Conservation (phyloP, 2,888 invertebrate genomes). For the Heliconius ismenius region DNA sequence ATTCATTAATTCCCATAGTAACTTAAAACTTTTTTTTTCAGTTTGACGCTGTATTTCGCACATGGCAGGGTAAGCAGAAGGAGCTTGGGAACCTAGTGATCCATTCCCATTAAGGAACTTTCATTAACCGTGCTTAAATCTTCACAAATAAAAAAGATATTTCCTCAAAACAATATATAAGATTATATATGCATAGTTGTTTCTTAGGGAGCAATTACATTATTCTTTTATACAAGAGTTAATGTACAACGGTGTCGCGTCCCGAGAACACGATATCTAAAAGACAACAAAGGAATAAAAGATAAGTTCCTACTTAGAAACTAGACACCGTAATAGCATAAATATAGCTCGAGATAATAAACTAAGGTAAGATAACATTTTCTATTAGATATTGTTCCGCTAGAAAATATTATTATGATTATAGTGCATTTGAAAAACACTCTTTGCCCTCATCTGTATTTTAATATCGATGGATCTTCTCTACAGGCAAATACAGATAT, state of each 20-base stretch:
- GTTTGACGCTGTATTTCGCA: too few relatives aligned
- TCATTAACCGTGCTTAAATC: too few relatives aligned
- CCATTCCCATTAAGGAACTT: too few relatives aligned
- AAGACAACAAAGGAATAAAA: slow-evolving; percentile 32
- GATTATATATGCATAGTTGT: neutral
- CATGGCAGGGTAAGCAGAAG: too few relatives aligned
- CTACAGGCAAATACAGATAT: neutral
- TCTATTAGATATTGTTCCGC: neutral
- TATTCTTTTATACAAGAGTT: slow-evolving; percentile 6
- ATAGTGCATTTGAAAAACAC: neutral
- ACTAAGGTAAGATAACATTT: slow-evolving; percentile 13
- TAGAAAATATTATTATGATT: slow-evolving; percentile 9
- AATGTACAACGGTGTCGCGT: slow-evolving; percentile 1
- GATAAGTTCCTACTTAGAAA: slow-evolving; percentile 28
- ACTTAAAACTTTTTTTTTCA: too few relatives aligned
- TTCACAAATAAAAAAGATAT: neutral
- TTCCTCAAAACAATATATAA: neutral
- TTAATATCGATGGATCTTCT: neutral
- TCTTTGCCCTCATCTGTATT: neutral
- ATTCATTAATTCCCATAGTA: too few relatives aligned
- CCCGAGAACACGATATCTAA: slow-evolving; percentile 21
- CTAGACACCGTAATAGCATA: slow-evolving; percentile 27
- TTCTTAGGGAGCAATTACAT: slow-evolving; percentile 4
- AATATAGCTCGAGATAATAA: slow-evolving; percentile 23
- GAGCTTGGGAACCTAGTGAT: too few relatives aligned